Percentiles rank a stretch among this genome's conserved stretches.
Evolutionary conservation across 2,797 vertebrate genomes (phyloP).

Genomic region (Yasuhikotakia modesta): DNA sequence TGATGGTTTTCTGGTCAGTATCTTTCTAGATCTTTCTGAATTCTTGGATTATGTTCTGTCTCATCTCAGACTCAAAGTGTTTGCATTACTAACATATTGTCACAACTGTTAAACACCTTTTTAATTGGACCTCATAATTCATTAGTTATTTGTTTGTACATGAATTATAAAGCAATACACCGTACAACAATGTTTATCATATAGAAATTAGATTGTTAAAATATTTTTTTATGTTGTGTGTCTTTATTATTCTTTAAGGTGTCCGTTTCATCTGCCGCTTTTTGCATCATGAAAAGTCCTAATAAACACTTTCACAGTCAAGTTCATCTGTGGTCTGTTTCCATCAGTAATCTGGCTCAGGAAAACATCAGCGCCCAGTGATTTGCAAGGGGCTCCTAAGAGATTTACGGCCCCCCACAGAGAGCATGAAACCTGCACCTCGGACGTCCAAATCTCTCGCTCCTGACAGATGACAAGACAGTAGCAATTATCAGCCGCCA

Average conservation of each 20-base stretch:
- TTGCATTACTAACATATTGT: neutral
- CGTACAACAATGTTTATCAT: no score
- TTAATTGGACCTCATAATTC: no score
- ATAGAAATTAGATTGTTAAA: no score
- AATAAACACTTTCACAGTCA: slow-evolving; percentile 13
- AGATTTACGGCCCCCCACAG: slow-evolving; percentile 75
- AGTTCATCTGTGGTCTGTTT: slow-evolving; percentile 64
- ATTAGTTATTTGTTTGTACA: no score
- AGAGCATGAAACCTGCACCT: slow-evolving; percentile 60
- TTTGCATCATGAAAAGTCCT: neutral
- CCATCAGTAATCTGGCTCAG: slow-evolving; percentile 49
- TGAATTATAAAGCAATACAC: no score
- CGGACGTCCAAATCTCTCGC: slow-evolving; percentile 55
- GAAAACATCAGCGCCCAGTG: slow-evolving; percentile 58
- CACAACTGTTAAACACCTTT: neutral
- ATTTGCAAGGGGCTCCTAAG: slow-evolving; percentile 72
- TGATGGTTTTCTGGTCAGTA: slow-evolving; percentile 30
- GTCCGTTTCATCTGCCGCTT: neutral
- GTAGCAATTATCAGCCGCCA: slow-evolving; percentile 83
- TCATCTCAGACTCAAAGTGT: slow-evolving; percentile 14
- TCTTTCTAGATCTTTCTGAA: slow-evolving; percentile 14
- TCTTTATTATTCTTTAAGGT: neutral
- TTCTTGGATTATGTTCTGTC: slow-evolving; percentile 6
- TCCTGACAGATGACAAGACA: slow-evolving; percentile 77
- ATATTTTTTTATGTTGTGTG: neutral